Base-by-base conservation (phyloP, 2,113 vertebrate genomes). In the Podarcis raffonei region DNA sequence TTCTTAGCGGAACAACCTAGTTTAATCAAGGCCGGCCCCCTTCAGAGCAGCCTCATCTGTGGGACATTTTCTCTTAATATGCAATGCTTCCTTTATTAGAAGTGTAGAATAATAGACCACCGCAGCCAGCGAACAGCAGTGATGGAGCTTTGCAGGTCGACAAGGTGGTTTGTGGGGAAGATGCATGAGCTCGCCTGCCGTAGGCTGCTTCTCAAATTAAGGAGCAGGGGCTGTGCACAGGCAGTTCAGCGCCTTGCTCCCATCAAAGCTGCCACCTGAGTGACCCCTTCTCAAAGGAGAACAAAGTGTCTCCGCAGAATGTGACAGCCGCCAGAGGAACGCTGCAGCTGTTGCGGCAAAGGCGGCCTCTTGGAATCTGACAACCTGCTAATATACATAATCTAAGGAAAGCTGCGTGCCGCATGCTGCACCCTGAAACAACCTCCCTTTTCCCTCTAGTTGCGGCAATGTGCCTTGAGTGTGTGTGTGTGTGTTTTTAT, bases 11-110 rank as follows among this genome's bases (percentile, higher is more conserved):
- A 96, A 82, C 93, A 94, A 65, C 85, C 83, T n/a, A 25, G 93
- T 95, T 96, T 96, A 96, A 97, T 97, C 95, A 96, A 92, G 94
- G 93, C 0, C 65, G 0, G 20, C 93, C 94, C 87, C 95, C 96
- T 91, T 65, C 90, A 1, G 94, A 0, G 90, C 88, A 66, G 32
- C 94, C 89, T 93, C 59, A 18, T 82, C 93, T 78, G 93, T 81
- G 86, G 95, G 95, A 90, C 93, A 88, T 94, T 82, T 62, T 71
- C 93, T 95, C 94, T 92, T 83, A 39, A 88, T 72, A 7, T 0
- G 4, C 37, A 23, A 1, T 2, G 48, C 87, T 89, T 89, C 72
- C 89, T 94, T 90, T 83, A 87, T 66, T 27, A 27, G 84, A 80
- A 48, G 89, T 87, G 35, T 35, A 89, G 90, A 94, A 88, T 92